Evolutionary conservation across 2,113 vertebrate genomes (phyloP), one percentile per base, ranked within the genome.

Genomic region (Siniperca knerii): DNA sequence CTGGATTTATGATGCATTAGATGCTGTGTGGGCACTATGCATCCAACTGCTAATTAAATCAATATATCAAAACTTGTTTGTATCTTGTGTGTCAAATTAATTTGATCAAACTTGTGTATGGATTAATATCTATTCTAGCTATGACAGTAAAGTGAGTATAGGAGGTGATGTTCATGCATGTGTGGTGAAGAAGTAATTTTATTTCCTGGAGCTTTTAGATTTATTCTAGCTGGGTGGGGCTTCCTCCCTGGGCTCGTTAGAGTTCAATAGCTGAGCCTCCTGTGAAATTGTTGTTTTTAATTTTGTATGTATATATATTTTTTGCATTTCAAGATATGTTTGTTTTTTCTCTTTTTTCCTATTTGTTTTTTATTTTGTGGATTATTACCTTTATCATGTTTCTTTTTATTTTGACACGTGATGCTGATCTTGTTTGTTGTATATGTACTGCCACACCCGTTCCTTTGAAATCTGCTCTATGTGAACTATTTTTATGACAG

Each of bases 1-100:
- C 35, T 75, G 54, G 83, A 90, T 90, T 88, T 87, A 86, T 71
- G 84, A 77, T 23, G 74, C 83, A 75, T 67, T 54, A 57, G 37
- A 54, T 40, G 74, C 66, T 55, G 29, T 58, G 72, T 54, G 69
- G 44, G 82, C 69, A 60, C 78, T 46, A 67, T n/a, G 40, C 29
- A 66, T 70, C 48, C 48, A 33, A 8, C 54, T 35, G 61, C 62
- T 50, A 68, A 87, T 91, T 62, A 87, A 90, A 87, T 81, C 78
- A 82, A 40, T 91, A 82, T 33, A 75, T 90, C 78, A 89, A 35
- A 48, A 60, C 60, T 46, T 35, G 29, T 79, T 73, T 37, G 29
- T 52, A 40, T 40, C 44, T 16, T 42, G 9, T 25, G 48, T 83
- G 70, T 65, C 70, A 74, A 60, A 66, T 70, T 64, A 1, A 82